Percentiles rank a stretch among this genome's conserved stretches.
Conservation (phyloP, 2,888 invertebrate species). For the Deroplatys truncata region DNA sequence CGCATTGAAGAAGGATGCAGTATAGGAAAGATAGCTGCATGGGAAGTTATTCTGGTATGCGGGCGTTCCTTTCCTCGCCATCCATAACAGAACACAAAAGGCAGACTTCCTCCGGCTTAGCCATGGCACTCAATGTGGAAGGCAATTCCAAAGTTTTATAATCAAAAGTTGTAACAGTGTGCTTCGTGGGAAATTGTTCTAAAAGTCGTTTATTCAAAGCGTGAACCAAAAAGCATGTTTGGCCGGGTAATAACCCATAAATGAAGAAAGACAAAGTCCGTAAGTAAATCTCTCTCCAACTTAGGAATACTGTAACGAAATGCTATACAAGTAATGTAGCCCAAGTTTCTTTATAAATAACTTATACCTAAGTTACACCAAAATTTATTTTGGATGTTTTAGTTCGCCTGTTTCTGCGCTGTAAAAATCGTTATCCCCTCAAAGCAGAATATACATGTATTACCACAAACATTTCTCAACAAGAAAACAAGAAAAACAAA, state of each 20-base stretch:
- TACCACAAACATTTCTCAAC: no score
- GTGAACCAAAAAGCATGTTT: neutral
- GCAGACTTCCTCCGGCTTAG: neutral
- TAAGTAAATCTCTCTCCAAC: neutral
- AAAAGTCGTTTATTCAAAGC: conserved; percentile 1
- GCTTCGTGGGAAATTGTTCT: neutral
- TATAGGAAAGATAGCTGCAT: neutral
- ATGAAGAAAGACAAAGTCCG: neutral
- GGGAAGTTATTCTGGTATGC: neutral
- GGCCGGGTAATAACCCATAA: neutral
- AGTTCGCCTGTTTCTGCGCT: no score
- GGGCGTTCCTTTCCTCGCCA: neutral
- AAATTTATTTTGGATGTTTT: no score
- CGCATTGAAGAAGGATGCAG: no score
- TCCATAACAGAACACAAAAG: neutral
- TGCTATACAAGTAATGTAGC: neutral
- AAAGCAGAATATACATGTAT: no score
- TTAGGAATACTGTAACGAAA: neutral
- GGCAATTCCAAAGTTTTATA: conserved; percentile 9
- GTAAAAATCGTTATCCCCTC: no score
- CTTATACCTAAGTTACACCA: neutral
- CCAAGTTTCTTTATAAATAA: neutral
- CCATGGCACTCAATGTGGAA: neutral
- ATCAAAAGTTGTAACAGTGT: conserved; percentile 2
- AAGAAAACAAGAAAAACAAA: no score